A percentile compares a stretch with the other conserved stretches of the same genome.
Conservation (phyloP, 1,140 invertebrate species). For the Drosophila santomea region DNA sequence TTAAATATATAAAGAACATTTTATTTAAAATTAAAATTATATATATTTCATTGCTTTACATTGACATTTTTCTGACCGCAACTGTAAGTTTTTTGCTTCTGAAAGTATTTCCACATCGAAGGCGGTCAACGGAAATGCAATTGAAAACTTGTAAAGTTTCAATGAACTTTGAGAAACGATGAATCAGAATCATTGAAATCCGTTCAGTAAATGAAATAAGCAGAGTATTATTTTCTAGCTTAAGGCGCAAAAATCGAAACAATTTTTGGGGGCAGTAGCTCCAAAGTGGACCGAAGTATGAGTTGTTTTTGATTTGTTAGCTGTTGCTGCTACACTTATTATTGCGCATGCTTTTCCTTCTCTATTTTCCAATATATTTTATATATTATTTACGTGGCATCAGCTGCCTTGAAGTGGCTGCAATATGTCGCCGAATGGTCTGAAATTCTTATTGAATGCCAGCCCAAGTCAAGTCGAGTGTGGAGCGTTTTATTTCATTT, state of each 20-base stretch:
- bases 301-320: slow-evolving; percentile 44
- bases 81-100: not conserved
- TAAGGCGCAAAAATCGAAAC: slow-evolving; percentile 25
- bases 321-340: slow-evolving; percentile 32
- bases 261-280: slow-evolving; percentile 13
- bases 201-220: slow-evolving; percentile 4
- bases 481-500: slow-evolving; percentile 50
- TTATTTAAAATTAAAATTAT: not conserved
- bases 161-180: slow-evolving; percentile 4
- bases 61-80: not conserved
- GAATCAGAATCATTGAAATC: slow-evolving; percentile 8
- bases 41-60: not conserved
- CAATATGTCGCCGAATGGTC: slow-evolving; percentile 38
- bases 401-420: slow-evolving; percentile 58
- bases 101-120: slow-evolving; percentile 17
- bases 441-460: slow-evolving; percentile 49
- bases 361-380: slow-evolving; percentile 2
- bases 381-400: slow-evolving; percentile 42
- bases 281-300: slow-evolving; percentile 23
- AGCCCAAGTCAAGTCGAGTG: slow-evolving; percentile 30
- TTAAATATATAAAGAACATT: not conserved
- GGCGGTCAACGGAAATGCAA: slow-evolving; percentile 69
- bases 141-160: slow-evolving; percentile 34
- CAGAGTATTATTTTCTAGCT: not conserved
- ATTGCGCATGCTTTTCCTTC: slow-evolving; percentile 21